Conservation (phyloP, 2,113 vertebrate genomes). For the Nibea albiflora region DNA sequence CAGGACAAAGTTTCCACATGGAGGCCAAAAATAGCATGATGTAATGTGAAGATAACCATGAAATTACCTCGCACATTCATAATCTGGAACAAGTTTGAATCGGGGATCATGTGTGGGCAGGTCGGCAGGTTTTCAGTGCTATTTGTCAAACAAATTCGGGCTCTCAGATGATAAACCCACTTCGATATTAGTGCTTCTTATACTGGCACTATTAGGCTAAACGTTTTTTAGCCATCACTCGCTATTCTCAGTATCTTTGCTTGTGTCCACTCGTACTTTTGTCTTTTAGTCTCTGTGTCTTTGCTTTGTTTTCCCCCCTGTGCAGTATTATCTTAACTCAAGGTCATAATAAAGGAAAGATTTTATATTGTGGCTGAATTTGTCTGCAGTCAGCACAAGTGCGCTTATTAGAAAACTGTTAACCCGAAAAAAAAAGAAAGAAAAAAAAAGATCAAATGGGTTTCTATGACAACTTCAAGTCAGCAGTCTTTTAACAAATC, state of each 20-base stretch:
- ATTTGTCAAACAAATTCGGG: not conserved
- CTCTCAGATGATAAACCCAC: not conserved
- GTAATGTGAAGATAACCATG: not conserved
- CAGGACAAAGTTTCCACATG: not conserved
- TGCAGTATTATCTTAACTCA: constrained; percentile 1
- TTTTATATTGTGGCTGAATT: constrained; percentile 18
- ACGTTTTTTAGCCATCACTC: too few relatives aligned
- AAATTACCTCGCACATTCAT: not conserved
- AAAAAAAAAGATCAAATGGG: constrained; percentile 55
- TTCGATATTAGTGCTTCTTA: not conserved
- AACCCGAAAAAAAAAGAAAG: not conserved
- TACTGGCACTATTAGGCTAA: not conserved
- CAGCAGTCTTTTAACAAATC: constrained; percentile 76
- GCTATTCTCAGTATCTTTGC: not conserved
- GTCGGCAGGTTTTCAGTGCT: not conserved
- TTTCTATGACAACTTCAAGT: constrained; percentile 70
- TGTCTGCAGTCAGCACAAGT: constrained; percentile 53
- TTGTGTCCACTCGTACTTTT: not conserved
- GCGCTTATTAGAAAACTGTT: constrained; percentile 46
- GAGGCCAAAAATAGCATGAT: not conserved
- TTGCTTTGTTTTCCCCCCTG: not conserved
- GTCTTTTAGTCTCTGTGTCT: not conserved
- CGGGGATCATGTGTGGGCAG: not conserved
- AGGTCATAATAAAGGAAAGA: constrained; percentile 9
- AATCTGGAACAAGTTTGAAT: not conserved